A percentile compares a stretch with the other conserved stretches of the same genome.
Evolutionary conservation across 2,113 vertebrate genomes (phyloP).

Genomic region (Elgaria multicarinata): DNA sequence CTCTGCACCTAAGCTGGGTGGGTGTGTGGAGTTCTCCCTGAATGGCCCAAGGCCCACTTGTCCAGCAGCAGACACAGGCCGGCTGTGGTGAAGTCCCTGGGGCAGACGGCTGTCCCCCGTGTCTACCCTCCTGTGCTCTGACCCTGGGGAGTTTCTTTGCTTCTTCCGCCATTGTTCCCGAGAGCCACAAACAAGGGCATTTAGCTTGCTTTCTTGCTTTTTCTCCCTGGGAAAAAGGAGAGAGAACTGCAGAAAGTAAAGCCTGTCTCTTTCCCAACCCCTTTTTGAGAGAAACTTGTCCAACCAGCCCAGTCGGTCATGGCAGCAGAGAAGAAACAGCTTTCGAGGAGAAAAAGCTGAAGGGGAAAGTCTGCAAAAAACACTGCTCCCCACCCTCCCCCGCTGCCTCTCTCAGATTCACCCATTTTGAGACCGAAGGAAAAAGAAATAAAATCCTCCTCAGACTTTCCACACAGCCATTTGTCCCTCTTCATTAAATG

Average conservation of each 20-base stretch:
- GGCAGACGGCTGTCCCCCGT: too few species aligned
- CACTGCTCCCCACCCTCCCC: not conserved
- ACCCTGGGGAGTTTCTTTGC: not conserved
- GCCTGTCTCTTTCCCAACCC: not conserved
- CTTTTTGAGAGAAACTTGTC: not conserved
- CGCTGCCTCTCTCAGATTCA: not conserved
- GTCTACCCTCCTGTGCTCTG: not conserved
- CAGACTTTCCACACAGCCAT: not conserved
- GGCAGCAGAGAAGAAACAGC: not conserved
- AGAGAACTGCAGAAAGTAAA: not conserved
- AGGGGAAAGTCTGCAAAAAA: not conserved
- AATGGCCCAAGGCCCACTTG: too few species aligned
- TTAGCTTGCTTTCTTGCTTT: not conserved
- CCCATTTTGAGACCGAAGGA: not conserved
- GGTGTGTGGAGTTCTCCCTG: not conserved
- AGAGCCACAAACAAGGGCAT: too few species aligned
- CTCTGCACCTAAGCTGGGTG: not conserved
- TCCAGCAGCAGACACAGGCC: not conserved
- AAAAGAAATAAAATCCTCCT: not conserved
- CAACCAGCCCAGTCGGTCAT: not conserved
- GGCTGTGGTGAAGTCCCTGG: not conserved
- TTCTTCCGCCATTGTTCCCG: not conserved
- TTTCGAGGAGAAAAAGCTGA: not conserved
- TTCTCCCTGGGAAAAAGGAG: not conserved
- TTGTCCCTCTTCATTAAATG: not conserved